Conservation (phyloP, 2,888 invertebrate genomes). For the Cacoxenus indagator region DNA sequence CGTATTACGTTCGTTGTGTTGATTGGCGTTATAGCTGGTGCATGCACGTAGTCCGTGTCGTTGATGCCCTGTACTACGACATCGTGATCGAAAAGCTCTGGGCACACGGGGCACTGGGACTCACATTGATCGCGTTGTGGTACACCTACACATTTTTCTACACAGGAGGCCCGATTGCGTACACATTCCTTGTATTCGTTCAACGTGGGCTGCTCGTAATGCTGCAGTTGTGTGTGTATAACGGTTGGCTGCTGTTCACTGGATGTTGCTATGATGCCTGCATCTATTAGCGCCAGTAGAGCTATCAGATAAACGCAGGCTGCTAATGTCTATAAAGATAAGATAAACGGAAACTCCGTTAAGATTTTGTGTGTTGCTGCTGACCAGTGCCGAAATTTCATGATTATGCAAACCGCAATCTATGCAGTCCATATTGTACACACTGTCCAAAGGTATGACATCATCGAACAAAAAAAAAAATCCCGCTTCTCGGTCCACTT, state of each 20-base stretch:
- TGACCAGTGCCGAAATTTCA: background rate
- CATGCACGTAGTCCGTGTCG: slow-evolving; percentile 49
- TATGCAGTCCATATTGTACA: no score
- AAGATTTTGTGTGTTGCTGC: background rate
- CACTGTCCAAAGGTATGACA: no score
- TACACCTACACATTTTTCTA: slow-evolving; percentile 37
- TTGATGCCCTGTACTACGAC: slow-evolving; percentile 63
- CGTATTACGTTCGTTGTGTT: slow-evolving; percentile 64
- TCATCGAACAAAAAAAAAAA: no score
- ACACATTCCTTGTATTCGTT: slow-evolving; percentile 57
- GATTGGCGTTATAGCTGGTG: slow-evolving; percentile 29
- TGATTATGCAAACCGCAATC: no score
- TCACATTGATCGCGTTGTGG: slow-evolving; percentile 36
- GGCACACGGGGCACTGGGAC: slow-evolving; percentile 57
- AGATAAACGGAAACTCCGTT: background rate
- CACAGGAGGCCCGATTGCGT: slow-evolving; percentile 48
- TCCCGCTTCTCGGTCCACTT: no score
- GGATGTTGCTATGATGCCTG: background rate
- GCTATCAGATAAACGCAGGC: background rate
- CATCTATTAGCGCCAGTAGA: background rate
- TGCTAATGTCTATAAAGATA: slow-evolving; percentile 11
- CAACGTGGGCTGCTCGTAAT: slow-evolving; percentile 62
- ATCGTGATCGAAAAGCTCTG: slow-evolving; percentile 54
- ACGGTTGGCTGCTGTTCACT: slow-evolving; percentile 43
- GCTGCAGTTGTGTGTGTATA: slow-evolving; percentile 56